Evolutionary conservation across 2,888 invertebrate genomes (phyloP), one percentile per base, ranked within the genome.

Genomic region (Lucinisca nassula): DNA sequence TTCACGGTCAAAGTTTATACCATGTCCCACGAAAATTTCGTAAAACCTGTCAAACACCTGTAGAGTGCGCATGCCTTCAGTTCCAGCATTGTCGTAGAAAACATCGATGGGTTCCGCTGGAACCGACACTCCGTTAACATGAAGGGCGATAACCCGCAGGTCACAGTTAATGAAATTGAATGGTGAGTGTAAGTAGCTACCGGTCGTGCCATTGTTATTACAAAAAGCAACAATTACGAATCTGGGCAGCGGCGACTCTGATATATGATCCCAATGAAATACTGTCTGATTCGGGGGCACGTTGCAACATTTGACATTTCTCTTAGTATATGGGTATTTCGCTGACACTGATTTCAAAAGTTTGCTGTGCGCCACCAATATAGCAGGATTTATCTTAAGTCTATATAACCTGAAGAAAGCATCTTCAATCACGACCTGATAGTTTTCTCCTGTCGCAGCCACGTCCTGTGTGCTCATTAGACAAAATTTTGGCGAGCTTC

Each of bases 201-300:
- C 79, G 0, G 58, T 24, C 21, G 70, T 70, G 21, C 30, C 79
- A 4, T 40, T 21, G 32, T 67, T 79, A 27, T 30, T 67, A 8
- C 67, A 67, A 30, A 79, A 79, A 0, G 79, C 45, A 1, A 79
- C 79, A 45, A 79, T 67, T 3, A 79, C 79, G 35, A 70, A 79
- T n/a, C 51, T 67, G 4, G 79, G 79, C 45, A 79, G 37, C 17
- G 58, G 61, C 30, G 70, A 35, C 27, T 58, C 32, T 6, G 67
- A 32, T 3, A 79, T 79, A 67, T 79, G 67, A 72, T 79, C 79
- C 79, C 79, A 79, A 45, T 67, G 35, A 72, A 79, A 79, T 6
- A 79, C 70, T 8, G 67, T 79, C 49, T 79, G 79, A n/a, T 70
- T 49, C 24, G 67, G 24, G n/a, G 79, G 67, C 32, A 79, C 49